phyloP scores from a whole-genome alignment of 1,140 invertebrate genomes.

The Pemphigus obesinymphae region DNA sequence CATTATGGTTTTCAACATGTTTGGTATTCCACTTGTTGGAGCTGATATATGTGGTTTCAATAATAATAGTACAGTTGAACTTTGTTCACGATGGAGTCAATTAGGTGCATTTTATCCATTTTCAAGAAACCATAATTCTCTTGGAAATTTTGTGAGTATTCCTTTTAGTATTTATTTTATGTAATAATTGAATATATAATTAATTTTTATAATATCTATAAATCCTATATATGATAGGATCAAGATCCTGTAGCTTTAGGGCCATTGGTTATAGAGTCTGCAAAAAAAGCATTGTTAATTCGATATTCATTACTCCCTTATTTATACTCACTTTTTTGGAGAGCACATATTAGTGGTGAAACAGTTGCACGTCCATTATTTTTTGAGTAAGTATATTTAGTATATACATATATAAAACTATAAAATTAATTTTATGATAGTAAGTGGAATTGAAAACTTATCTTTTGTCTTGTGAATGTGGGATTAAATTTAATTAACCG shows the following conservation, averaged over 20 bases:
- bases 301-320: conserved; percentile 75
- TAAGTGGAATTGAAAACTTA: too few species aligned
- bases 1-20: conserved; percentile 73
- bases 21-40: conserved; percentile 80
- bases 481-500: too few species aligned
- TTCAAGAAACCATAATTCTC: conserved; percentile 77
- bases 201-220: too few species aligned
- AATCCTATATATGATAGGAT: conserved; percentile 53
- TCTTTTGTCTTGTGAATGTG: too few species aligned
- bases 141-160: conserved; percentile 60
- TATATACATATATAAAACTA: too few species aligned
- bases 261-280: conserved; percentile 60
- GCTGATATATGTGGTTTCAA: conserved; percentile 88
- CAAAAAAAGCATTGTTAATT: conserved; percentile 59
- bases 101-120: conserved; percentile 84
- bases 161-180: conserved; percentile 1
- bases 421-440: too few species aligned
- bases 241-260: conserved; percentile 75
- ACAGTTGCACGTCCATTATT: conserved; percentile 75
- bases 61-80: conserved; percentile 64
- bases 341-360: conserved; percentile 64
- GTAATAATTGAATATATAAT: not conserved
- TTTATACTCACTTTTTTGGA: conserved; percentile 75
- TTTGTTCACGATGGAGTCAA: conserved; percentile 78
- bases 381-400: conserved; percentile 59